Evolutionary conservation across 1,140 invertebrate genomes (phyloP).

Genomic region (Phymorhynchus buccinoides): DNA sequence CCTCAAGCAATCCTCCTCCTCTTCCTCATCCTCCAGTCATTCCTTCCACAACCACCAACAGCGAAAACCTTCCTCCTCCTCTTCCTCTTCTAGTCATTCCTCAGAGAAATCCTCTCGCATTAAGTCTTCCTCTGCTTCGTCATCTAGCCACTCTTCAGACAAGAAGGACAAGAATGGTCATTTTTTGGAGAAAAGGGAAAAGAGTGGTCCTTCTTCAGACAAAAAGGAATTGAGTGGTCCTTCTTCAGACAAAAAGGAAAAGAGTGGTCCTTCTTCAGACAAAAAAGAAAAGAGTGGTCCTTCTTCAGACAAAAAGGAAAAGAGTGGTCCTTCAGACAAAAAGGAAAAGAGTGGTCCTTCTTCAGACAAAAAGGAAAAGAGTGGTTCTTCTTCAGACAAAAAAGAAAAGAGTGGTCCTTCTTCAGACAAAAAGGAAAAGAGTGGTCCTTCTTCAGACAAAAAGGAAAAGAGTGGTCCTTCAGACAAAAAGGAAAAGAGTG

Average conservation of each 20-base stretch:
- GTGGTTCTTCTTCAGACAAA: too few species aligned
- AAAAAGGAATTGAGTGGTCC: not conserved
- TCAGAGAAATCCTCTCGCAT: too few species aligned
- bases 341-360: not conserved
- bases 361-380: not conserved
- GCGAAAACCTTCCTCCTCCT: not conserved
- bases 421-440: not conserved
- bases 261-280: too few species aligned
- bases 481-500: not conserved
- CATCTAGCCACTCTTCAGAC: not conserved
- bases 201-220: too few species aligned
- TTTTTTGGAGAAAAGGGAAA: conserved; percentile 6
- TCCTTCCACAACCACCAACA: too few species aligned
- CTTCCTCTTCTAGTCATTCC: not conserved
- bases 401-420: not conserved
- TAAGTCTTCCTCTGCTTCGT: not conserved
- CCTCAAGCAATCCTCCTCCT: not conserved
- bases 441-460: too few species aligned
- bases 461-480: not conserved
- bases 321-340: not conserved
- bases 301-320: conserved; percentile 4
- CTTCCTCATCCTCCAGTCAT: not conserved
- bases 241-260: conserved; percentile 4
- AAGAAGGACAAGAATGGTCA: too few species aligned
- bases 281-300: not conserved